Conservation (phyloP, 1,140 invertebrate species). For the Wasmannia auropunctata region DNA sequence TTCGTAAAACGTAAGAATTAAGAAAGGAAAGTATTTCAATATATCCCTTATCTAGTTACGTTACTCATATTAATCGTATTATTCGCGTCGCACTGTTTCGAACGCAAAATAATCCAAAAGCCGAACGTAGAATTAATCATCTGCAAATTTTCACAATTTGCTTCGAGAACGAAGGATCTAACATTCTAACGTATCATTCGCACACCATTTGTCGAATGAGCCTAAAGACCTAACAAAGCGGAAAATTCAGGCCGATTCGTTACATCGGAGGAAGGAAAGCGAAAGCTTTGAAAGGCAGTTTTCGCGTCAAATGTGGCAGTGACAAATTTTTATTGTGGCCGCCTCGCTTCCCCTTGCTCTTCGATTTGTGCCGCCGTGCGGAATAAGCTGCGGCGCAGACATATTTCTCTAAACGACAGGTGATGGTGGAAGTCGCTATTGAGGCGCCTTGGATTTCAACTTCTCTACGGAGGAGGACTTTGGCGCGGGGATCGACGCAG, state of each 20-base stretch:
- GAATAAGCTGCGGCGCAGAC: slow-evolving; percentile 54
- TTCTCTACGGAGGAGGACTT: slow-evolving; percentile 8
- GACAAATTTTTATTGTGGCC: slow-evolving; percentile 84
- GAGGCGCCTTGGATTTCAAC: slow-evolving; percentile 40
- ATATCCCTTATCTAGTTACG: background rate
- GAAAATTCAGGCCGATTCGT: slow-evolving; percentile 76
- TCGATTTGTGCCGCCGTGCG: slow-evolving; percentile 44
- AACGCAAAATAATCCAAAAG: background rate
- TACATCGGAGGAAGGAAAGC: background rate
- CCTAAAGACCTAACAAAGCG: slow-evolving; percentile 78
- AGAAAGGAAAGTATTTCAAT: background rate
- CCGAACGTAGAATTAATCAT: background rate
- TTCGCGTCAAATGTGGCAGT: slow-evolving; percentile 82
- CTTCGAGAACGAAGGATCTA: background rate
- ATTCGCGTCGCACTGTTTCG: background rate
- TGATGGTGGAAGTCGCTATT: slow-evolving; percentile 73
- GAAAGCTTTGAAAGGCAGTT: slow-evolving; percentile 71
- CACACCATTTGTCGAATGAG: slow-evolving; percentile 29
- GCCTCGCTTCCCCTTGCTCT: background rate
- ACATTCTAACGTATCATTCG: background rate
- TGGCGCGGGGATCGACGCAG: background rate
- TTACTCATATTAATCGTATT: background rate
- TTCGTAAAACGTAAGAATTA: background rate
- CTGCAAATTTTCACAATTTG: slow-evolving; percentile 32
- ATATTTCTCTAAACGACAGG: slow-evolving; percentile 77